Conservation (phyloP, 2,888 invertebrate species). For the Didymodactylos carnosus region DNA sequence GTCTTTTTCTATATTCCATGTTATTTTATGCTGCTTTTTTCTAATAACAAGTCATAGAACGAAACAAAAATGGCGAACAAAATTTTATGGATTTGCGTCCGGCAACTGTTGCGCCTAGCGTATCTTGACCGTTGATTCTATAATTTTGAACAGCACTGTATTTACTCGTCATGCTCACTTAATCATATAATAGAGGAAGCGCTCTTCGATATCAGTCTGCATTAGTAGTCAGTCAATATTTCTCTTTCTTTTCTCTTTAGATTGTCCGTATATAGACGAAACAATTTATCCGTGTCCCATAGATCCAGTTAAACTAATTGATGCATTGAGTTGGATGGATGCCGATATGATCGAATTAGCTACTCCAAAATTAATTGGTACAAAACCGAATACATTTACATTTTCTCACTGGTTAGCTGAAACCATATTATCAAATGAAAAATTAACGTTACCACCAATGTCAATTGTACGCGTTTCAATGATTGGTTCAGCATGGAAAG, state of each 20-base stretch:
- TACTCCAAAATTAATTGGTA: constrained; percentile 40
- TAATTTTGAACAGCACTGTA: neutral
- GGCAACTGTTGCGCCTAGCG: no score
- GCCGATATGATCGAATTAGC: constrained; percentile 29
- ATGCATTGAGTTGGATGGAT: constrained; percentile 37
- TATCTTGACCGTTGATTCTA: no score
- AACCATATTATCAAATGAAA: constrained; percentile 52
- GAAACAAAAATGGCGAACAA: no score
- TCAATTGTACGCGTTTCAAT: constrained; percentile 69
- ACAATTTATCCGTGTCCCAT: constrained; percentile 44
- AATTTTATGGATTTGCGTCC: no score
- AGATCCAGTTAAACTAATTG: constrained; percentile 36
- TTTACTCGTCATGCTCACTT: no score
- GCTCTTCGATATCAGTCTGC: neutral
- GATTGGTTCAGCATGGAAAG: constrained; percentile 52
- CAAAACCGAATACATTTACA: constrained; percentile 71
- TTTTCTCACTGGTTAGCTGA: constrained; percentile 73
- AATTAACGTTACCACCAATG: constrained; percentile 48
- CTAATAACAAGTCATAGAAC: no score
- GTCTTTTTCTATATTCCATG: no score
- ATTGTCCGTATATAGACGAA: constrained; percentile 45
- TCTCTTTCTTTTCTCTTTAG: neutral
- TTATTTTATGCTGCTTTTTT: no score
- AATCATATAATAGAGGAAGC: no score
- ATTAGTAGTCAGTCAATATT: neutral